Evolutionary conservation across 2,113 vertebrate genomes (phyloP).

Genomic region (Mixornis gularis): DNA sequence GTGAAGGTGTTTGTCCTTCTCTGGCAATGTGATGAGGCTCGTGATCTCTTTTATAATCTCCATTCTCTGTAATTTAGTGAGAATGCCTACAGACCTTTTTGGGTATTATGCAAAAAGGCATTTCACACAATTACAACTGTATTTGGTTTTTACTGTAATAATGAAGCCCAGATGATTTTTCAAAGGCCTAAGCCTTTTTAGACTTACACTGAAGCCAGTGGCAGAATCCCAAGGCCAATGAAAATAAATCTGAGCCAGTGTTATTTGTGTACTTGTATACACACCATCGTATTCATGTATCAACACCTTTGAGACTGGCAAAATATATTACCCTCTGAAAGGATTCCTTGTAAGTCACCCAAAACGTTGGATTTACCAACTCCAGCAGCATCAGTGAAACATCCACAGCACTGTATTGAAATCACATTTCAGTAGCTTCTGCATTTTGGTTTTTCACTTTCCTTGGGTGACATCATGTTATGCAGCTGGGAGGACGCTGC

Average conservation of each 20-base stretch:
- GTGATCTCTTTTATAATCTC: neutral
- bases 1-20: neutral
- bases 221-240: neutral
- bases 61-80: neutral
- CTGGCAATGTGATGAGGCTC: neutral
- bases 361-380: neutral
- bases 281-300: neutral
- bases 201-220: neutral
- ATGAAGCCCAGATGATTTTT: constrained; percentile 33
- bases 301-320: neutral
- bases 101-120: neutral
- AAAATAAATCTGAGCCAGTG: neutral
- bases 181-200: neutral
- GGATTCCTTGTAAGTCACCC: neutral
- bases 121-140: neutral
- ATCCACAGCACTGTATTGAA: neutral
- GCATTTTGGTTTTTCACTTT: neutral
- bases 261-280: neutral
- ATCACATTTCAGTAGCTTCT: neutral
- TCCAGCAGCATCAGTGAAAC: neutral
- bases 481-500: neutral
- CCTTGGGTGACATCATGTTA: neutral
- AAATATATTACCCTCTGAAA: neutral
- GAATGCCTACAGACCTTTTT: neutral
- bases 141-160: neutral